Evolutionary conservation across 2,797 vertebrate species (phyloP).

Genomic region (Taeniopygia guttata): DNA sequence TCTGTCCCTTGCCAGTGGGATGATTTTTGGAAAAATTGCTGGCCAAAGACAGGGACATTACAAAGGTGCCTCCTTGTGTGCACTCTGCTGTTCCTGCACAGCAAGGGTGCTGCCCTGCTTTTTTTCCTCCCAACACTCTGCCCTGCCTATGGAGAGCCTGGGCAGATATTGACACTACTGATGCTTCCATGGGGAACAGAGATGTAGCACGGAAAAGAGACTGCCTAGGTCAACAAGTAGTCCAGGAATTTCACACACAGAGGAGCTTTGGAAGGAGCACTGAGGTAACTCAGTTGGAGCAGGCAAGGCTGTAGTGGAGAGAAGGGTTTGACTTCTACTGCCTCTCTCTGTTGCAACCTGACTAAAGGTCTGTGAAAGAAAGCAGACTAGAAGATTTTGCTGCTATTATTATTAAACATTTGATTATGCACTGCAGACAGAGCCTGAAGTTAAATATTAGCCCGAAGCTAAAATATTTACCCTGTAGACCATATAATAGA

Average conservation of each 20-base stretch:
- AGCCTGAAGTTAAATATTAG: neutral
- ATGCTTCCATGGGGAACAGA: neutral
- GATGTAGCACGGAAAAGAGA: neutral
- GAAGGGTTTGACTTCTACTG: neutral
- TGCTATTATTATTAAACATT: neutral
- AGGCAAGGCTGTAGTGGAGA: neutral
- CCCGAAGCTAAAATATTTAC: neutral
- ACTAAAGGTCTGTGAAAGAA: neutral
- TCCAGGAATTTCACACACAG: neutral
- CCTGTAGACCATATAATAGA: neutral
- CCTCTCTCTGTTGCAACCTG: neutral
- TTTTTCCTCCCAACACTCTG: neutral
- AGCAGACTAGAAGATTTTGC: neutral
- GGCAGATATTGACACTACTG: neutral
- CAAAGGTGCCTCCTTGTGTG: neutral
- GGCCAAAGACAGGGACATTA: neutral
- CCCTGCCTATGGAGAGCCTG: neutral
- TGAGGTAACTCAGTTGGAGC: neutral
- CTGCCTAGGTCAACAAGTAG: neutral
- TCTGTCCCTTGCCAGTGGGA: neutral
- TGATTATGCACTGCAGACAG: neutral
- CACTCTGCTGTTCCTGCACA: neutral
- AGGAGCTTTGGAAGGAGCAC: neutral
- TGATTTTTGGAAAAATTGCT: neutral
- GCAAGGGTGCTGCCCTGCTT: neutral